A percentile compares a stretch with the other conserved stretches of the same genome.
Evolutionary conservation across 2,797 vertebrate species (phyloP).

Genomic region (Gymnoscopelus microlampas): DNA sequence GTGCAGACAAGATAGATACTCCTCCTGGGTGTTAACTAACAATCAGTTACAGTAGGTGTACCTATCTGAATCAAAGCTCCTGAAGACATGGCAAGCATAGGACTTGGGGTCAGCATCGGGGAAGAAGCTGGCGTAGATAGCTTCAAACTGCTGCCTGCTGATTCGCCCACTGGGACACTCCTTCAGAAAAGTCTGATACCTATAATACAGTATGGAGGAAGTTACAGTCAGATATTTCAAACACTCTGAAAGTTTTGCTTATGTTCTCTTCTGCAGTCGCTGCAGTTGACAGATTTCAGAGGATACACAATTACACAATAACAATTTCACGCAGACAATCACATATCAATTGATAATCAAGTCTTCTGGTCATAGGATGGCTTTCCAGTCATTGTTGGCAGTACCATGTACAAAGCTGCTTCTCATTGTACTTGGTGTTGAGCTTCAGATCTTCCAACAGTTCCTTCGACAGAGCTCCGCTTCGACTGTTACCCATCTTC

Average conservation of each 20-base stretch:
- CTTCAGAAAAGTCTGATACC: constrained; percentile 83
- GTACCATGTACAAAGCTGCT: constrained; percentile 82
- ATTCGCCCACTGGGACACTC: constrained; percentile 84
- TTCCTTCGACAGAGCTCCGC: constrained; percentile 80
- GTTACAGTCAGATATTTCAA: too few relatives aligned
- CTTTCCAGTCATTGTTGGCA: neutral
- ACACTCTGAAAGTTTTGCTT: too few relatives aligned
- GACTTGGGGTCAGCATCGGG: constrained; percentile 81
- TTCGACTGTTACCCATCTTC: constrained; percentile 80
- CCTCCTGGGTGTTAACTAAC: neutral
- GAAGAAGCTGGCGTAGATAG: constrained; percentile 84
- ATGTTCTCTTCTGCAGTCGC: too few relatives aligned
- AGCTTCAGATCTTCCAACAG: constrained; percentile 81
- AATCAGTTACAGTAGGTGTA: constrained; percentile 56
- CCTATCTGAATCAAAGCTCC: constrained; percentile 84
- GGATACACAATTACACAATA: too few relatives aligned
- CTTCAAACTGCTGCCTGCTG: constrained; percentile 77
- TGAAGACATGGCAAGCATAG: constrained; percentile 85
- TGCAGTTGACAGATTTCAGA: too few relatives aligned
- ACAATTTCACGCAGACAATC: too few relatives aligned
- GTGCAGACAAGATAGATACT: too few relatives aligned
- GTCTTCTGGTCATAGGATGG: too few relatives aligned
- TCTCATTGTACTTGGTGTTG: constrained; percentile 79
- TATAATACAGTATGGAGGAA: constrained; percentile 32
- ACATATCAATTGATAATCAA: too few relatives aligned